Evolutionary conservation across 2,888 invertebrate species (phyloP).

Genomic region (Digitonthophagus gazella): DNA sequence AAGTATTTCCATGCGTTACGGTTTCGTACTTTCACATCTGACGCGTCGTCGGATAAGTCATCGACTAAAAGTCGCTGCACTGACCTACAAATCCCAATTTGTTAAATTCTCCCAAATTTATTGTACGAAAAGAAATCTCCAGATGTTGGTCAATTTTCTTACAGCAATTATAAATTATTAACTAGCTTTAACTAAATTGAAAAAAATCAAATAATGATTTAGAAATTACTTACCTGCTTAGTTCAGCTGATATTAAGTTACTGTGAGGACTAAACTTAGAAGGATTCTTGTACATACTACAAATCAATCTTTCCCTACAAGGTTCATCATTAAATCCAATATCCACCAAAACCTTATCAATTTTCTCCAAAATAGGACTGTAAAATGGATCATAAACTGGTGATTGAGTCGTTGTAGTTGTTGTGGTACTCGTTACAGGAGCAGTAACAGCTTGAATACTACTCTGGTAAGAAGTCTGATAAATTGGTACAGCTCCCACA

Average conservation of each 20-base stretch:
- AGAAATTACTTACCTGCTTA: constrained; percentile 85
- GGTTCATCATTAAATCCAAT: constrained; percentile 68
- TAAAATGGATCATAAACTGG: constrained; percentile 64
- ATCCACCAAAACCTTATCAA: constrained; percentile 71
- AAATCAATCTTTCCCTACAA: constrained; percentile 77
- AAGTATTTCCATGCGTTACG: background rate
- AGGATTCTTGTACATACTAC: constrained; percentile 82
- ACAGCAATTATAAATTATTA: background rate
- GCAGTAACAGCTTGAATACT: constrained; percentile 14
- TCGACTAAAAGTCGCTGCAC: background rate
- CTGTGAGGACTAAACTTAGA: constrained; percentile 80
- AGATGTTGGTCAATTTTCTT: too few species aligned
- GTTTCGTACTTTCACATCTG: background rate
- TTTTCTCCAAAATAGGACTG: constrained; percentile 72
- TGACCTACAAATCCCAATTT: background rate
- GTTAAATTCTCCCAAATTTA: background rate
- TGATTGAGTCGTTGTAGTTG: constrained; percentile 22
- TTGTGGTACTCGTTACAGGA: constrained; percentile 20
- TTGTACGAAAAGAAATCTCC: background rate
- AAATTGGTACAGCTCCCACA: constrained; percentile 25
- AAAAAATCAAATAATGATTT: background rate
- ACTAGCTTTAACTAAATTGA: background rate
- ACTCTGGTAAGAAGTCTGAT: constrained; percentile 24
- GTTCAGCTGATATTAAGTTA: constrained; percentile 80
- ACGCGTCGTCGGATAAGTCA: background rate